Base-by-base conservation (phyloP, 1,140 invertebrate genomes). In the Drosophila tropicalis region DNA sequence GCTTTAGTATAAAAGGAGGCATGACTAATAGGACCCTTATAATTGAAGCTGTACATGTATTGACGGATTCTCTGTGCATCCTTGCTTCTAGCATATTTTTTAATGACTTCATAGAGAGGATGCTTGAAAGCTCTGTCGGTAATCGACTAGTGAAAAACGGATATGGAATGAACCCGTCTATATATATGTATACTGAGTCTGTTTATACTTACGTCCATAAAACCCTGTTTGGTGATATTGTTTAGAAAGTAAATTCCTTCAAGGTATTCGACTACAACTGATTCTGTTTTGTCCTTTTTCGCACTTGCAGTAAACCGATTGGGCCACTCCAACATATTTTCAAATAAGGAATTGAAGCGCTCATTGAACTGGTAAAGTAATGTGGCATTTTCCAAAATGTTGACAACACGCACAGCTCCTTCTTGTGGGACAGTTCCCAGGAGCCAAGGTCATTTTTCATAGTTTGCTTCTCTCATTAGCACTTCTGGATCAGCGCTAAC, bases 401-500 rank as follows among this genome's bases (percentile, higher is more conserved):
- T 89, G 25, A 90, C 75, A 34, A 92, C 86, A 15, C 90, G 79
- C 9, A 93, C 92, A 2, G 93, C 91, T 3, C 92, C 93, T 63
- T 93, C 93, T 6, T 89, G 78, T 2, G 81, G 81, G 44, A 92
- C 93, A 0, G 90, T 68, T 10, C 93, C 93, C 36, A 91, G 61
- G 40, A 94, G 85, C 84, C 91, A 92, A 0, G 93, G 93, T 10
- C 93, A 78, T 25, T 81, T 64, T 19, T 69, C 62, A 15, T 91
- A 91, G 9, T 66, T 62, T 15, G 91, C 93, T 19, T 69, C 61
- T 10, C 66, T 55, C 25, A 93, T 22, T 1, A 93, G 57, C 6
- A 85, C 25, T 17, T 72, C 61, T 10, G 93, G 93, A 64, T 92
- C 83, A 4, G 92, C 89, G 22, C 81, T 76, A 0, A 15, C 5